Evolutionary conservation across 1,140 invertebrate species (phyloP).

Genomic region (Apis laboriosa): DNA sequence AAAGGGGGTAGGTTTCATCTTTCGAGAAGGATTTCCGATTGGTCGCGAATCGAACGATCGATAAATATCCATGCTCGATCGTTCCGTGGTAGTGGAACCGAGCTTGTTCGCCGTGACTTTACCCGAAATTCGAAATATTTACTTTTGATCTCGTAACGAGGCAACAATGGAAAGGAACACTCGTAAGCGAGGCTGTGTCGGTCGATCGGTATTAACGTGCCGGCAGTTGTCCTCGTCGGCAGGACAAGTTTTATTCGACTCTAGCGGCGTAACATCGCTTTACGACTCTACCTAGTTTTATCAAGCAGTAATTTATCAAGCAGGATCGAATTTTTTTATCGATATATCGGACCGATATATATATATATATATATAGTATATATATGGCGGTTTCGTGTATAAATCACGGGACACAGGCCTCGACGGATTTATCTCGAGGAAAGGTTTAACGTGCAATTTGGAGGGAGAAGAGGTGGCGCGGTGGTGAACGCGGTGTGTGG

Average conservation of each 20-base stretch:
- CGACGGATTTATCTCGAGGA: conserved; percentile 38
- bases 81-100: no score
- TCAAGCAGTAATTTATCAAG: conserved; percentile 26
- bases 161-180: conserved; percentile 10
- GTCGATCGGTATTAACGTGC: conserved; percentile 39
- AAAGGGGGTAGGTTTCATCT: no score
- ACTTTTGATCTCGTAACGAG: conserved; percentile 21
- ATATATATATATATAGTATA: no score
- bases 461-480: conserved; percentile 23
- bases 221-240: conserved; percentile 32
- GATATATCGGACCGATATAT: conserved; percentile 14
- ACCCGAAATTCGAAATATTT: conserved; percentile 41
- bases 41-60: no score
- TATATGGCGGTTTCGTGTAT: conserved; percentile 1
- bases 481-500: conserved; percentile 42
- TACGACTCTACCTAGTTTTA: conserved; percentile 17
- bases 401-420: conserved; percentile 51
- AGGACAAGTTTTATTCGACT: conserved; percentile 56
- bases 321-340: conserved; percentile 35
- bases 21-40: no score
- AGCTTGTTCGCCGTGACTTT: background rate
- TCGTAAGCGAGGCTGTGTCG: conserved; percentile 8
- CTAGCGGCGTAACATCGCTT: conserved; percentile 40
- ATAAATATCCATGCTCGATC: no score
- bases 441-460: conserved; percentile 55